Conservation (phyloP, 2,113 vertebrate genomes). For the Xenopus laevis region DNA sequence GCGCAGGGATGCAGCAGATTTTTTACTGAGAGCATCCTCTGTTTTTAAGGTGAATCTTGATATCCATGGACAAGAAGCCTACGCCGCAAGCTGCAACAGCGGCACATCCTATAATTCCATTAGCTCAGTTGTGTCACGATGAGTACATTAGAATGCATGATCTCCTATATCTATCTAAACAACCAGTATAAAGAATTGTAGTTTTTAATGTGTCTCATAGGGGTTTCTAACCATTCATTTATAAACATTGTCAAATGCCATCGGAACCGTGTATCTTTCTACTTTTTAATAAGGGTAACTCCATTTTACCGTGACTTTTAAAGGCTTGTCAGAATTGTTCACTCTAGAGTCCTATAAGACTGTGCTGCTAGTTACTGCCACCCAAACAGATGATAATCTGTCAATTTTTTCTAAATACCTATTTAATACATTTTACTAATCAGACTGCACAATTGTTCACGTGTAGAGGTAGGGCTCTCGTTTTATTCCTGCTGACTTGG, state of each 20-base stretch:
- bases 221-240: constrained; percentile 31
- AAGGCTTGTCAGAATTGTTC: constrained; percentile 54
- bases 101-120: constrained; percentile 95
- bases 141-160: constrained; percentile 53
- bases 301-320: constrained; percentile 51
- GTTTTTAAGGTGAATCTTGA: constrained; percentile 89
- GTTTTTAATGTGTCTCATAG: constrained; percentile 10
- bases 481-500: constrained; percentile 11
- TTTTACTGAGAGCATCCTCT: constrained; percentile 84
- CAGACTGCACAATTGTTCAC: constrained; percentile 22
- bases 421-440: constrained; percentile 50
- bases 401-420: constrained; percentile 42
- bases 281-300: constrained; percentile 51
- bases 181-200: constrained; percentile 36
- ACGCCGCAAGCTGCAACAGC: constrained; percentile 86
- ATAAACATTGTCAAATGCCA: constrained; percentile 38
- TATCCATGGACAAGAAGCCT: constrained; percentile 71
- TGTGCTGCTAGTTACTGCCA: constrained; percentile 62
- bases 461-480: too few species aligned
- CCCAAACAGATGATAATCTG: constrained; percentile 39
- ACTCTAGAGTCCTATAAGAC: constrained; percentile 47
- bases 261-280: constrained; percentile 49
- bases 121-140: constrained; percentile 94
- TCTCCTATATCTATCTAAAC: constrained; percentile 41
- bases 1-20: constrained; percentile 90